A percentile compares a stretch with the other conserved stretches of the same genome.
phyloP scores from a whole-genome alignment of 2,797 vertebrate species.

The Halcyon leucocephala region DNA sequence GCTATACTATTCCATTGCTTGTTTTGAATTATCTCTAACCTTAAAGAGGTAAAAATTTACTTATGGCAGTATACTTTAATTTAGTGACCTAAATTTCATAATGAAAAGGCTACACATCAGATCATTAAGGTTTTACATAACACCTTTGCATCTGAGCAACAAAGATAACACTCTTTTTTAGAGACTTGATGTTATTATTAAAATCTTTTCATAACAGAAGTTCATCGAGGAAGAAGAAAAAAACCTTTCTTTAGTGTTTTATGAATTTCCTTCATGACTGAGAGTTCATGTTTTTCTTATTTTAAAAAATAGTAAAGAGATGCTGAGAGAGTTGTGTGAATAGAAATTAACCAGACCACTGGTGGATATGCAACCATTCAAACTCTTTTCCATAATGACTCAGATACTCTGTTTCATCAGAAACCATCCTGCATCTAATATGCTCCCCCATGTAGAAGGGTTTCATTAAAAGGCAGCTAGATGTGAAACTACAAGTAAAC shows the following conservation, averaged over 20 bases:
- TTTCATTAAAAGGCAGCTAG: not conserved
- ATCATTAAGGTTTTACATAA: not conserved
- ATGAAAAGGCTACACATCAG: not conserved
- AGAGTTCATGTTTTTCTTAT: not conserved
- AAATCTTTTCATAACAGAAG: not conserved
- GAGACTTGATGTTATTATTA: not conserved
- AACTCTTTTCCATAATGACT: not conserved
- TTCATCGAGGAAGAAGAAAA: not conserved
- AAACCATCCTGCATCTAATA: not conserved
- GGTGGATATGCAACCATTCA: not conserved
- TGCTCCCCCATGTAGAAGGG: not conserved
- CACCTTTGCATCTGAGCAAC: not conserved
- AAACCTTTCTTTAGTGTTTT: not conserved
- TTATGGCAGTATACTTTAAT: not conserved
- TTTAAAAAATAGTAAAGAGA: not conserved
- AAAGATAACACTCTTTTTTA: not conserved
- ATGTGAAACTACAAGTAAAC: not conserved
- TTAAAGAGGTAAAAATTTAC: not conserved
- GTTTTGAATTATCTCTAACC: not conserved
- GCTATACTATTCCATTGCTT: not conserved
- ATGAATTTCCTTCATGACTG: not conserved
- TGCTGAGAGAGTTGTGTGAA: not conserved
- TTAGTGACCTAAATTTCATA: not conserved
- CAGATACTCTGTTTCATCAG: not conserved
- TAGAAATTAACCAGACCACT: not conserved